Percentiles rank a stretch among this genome's conserved stretches.
These are phyloP conservation scores for Drymodes brunneopygia DNA, from an alignment of 2,113 vertebrate species.

Conservation along the genomic window DNA sequence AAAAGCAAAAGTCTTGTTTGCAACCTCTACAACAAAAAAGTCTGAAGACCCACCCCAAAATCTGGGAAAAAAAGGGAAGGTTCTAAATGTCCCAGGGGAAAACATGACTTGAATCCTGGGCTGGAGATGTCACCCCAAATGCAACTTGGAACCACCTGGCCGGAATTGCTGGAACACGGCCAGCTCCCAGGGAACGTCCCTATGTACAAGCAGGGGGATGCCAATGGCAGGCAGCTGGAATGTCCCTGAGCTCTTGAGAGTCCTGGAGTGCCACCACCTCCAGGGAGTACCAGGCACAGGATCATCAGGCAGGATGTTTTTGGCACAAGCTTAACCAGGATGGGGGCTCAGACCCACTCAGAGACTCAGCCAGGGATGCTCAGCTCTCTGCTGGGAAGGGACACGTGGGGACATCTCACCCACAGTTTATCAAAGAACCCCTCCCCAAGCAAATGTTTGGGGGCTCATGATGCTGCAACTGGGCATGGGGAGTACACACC, in stretches of 20 bases:
- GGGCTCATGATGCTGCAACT: background rate
- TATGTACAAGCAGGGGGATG: rapidly evolving
- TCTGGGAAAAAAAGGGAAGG: background rate
- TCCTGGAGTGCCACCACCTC: background rate
- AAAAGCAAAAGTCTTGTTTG: background rate
- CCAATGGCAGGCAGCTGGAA: background rate
- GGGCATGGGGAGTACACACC: rapidly evolving
- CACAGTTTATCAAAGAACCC: rapidly evolving
- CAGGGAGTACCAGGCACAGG: background rate
- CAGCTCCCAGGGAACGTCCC: background rate
- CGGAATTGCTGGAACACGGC: background rate
- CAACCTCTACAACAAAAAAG: background rate
- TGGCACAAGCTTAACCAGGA: background rate
- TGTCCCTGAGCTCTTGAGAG: background rate
- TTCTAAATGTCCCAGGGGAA: background rate
- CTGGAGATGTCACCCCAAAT: background rate
- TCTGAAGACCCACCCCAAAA: background rate
- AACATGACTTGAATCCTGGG: background rate
- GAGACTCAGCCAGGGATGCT: background rate
- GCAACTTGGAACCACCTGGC: background rate
- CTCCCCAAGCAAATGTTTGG: rapidly evolving
- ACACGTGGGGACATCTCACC: rapidly evolving
- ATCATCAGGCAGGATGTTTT: background rate
- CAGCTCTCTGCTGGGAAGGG: background rate
- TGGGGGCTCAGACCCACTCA: background rate